Conservation (phyloP, 2,888 invertebrate genomes). For the Ypsolopha sequella region DNA sequence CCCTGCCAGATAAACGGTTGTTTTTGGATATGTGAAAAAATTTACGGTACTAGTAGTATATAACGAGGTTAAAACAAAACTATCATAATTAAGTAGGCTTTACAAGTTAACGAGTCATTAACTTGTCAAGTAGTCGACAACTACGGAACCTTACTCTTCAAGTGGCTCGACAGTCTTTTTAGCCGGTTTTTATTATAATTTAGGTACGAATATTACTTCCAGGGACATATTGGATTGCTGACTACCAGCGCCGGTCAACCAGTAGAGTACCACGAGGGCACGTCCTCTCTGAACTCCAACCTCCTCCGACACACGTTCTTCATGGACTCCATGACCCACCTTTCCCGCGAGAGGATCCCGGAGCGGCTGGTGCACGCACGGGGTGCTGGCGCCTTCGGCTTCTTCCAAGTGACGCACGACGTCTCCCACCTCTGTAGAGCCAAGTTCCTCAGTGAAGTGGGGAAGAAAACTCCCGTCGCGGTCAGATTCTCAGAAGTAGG, state of each 20-base stretch:
- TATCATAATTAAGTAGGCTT: too few species aligned
- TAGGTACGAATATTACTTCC: too few species aligned
- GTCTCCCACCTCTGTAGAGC: constrained; percentile 78
- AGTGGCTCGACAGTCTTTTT: too few species aligned
- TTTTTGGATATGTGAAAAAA: too few species aligned
- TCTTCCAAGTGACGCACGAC: constrained; percentile 83
- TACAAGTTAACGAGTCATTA: too few species aligned
- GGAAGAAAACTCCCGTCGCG: constrained; percentile 78
- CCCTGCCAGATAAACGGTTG: too few species aligned
- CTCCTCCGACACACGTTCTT: constrained; percentile 24
- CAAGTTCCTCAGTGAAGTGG: constrained; percentile 74
- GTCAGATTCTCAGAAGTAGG: constrained; percentile 82
- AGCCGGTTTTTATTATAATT: too few species aligned
- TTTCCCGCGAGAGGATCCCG: constrained; percentile 88
- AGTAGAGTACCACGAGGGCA: constrained; percentile 9
- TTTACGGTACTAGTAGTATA: too few species aligned
- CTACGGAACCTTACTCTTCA: too few species aligned
- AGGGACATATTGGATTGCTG: constrained; percentile 3
- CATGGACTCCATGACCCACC: constrained; percentile 78
- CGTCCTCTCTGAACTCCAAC: constrained; percentile 9
- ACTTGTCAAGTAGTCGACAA: too few species aligned
- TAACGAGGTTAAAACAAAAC: too few species aligned
- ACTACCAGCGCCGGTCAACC: constrained; percentile 9
- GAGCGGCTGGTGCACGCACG: constrained; percentile 92
- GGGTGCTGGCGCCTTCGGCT: constrained; percentile 84